A percentile compares a stretch with the other conserved stretches of the same genome.
phyloP scores from a whole-genome alignment of 2,113 vertebrate species.

The Oryzias celebensis region DNA sequence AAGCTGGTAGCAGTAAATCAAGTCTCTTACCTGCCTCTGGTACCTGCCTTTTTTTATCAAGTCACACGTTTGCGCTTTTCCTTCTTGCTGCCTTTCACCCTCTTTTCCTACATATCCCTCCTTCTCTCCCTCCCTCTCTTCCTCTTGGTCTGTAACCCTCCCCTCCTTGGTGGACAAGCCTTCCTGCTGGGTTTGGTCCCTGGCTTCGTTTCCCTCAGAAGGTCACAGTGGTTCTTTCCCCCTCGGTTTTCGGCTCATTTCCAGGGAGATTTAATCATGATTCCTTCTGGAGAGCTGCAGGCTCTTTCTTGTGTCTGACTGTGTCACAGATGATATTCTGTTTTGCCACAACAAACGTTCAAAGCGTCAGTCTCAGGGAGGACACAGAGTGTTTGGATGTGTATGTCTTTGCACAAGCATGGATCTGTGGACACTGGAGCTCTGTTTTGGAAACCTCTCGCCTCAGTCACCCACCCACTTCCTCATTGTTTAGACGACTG shows the following conservation, averaged over 20 bases:
- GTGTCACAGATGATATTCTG: conserved; percentile 35
- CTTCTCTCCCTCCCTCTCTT: conserved; percentile 33
- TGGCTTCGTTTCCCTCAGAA: conserved; percentile 56
- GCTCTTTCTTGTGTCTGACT: conserved; percentile 50
- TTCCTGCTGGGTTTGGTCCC: conserved; percentile 57
- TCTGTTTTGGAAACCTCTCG: conserved; percentile 37
- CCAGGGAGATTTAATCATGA: conserved; percentile 61
- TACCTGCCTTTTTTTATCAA: conserved; percentile 75
- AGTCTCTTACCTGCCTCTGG: conserved; percentile 75
- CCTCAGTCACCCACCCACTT: conserved; percentile 39
- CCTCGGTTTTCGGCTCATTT: conserved; percentile 39
- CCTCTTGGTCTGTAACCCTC: conserved; percentile 30
- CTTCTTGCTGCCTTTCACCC: conserved; percentile 53
- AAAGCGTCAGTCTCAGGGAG: conserved; percentile 10
- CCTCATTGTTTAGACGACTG: conserved; percentile 46
- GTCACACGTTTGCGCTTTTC: conserved; percentile 59
- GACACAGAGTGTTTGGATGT: conserved; percentile 23
- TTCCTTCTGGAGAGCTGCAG: conserved; percentile 32
- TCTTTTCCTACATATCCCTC: conserved; percentile 44
- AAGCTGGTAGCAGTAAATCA: conserved; percentile 33
- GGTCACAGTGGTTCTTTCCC: conserved; percentile 66
- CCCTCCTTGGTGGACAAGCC: conserved; percentile 45
- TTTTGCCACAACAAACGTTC: conserved; percentile 14
- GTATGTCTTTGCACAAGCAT: conserved; percentile 22
- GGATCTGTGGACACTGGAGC: conserved; percentile 21